phyloP scores from a whole-genome alignment of 2,888 invertebrate genomes.

The Rhagonycha lutea region DNA sequence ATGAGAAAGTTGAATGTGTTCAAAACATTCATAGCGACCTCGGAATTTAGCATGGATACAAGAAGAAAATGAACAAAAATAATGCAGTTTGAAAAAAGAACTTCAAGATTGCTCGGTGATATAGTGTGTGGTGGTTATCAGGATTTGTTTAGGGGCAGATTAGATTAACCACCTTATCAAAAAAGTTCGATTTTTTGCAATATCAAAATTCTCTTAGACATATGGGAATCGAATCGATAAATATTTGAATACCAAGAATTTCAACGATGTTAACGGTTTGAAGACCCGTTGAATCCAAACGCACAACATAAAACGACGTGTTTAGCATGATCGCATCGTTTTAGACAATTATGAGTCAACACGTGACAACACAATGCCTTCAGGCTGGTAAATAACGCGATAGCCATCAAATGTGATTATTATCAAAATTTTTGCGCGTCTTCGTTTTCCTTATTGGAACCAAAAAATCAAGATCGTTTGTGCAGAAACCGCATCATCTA shows the following conservation, averaged over 20 bases:
- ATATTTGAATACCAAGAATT: slow-evolving; percentile 28
- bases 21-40: background rate
- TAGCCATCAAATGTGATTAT: slow-evolving; percentile 3
- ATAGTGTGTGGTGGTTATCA: too few species aligned
- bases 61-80: background rate
- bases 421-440: background rate
- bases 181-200: too few species aligned
- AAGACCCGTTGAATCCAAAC: slow-evolving; percentile 26
- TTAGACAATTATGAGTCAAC: slow-evolving; percentile 22
- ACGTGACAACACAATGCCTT: slow-evolving; percentile 1
- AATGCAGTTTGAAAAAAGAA: too few species aligned
- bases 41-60: background rate
- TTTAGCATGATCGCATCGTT: slow-evolving; percentile 21
- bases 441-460: background rate
- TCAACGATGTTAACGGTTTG: slow-evolving; percentile 30
- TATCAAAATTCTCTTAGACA: background rate
- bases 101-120: too few species aligned
- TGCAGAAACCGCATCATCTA: background rate
- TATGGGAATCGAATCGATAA: slow-evolving; percentile 8
- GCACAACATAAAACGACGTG: slow-evolving; percentile 23
- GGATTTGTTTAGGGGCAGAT: too few species aligned
- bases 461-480: background rate
- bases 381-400: background rate
- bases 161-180: too few species aligned
- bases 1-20: background rate